phyloP scores from a whole-genome alignment of 2,888 invertebrate species.

The Magallana nippona region DNA sequence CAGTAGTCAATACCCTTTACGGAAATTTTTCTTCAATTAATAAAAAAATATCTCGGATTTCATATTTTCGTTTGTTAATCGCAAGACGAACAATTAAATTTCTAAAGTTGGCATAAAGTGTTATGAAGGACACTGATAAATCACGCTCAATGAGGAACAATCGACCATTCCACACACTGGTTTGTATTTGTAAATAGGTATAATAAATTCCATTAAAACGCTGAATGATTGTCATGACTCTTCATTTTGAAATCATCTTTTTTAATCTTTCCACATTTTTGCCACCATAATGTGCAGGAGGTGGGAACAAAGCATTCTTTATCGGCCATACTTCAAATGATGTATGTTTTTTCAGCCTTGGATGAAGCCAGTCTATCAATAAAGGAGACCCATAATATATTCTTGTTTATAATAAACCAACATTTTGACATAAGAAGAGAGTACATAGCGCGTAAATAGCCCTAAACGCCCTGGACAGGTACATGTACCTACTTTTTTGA shows the following conservation, averaged over 20 bases:
- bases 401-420: neutral
- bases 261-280: neutral
- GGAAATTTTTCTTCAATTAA: neutral
- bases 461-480: neutral
- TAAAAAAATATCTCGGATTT: slow-evolving; percentile 10
- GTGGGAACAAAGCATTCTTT: neutral
- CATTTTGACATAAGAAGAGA: neutral
- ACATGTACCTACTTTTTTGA: neutral
- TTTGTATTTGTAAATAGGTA: neutral
- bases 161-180: neutral
- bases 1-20: neutral
- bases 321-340: neutral
- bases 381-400: neutral
- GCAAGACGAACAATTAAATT: neutral
- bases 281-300: neutral
- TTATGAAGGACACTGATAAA: neutral
- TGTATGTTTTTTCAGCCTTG: neutral
- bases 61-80: neutral
- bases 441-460: neutral
- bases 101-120: slow-evolving; percentile 18
- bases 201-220: slow-evolving; percentile 15
- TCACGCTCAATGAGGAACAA: neutral
- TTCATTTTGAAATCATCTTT: slow-evolving; percentile 17
- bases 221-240: slow-evolving; percentile 3
- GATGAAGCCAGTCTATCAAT: neutral